A percentile compares a stretch with the other conserved stretches of the same genome.
Conservation (phyloP, 2,797 vertebrate species). For the Cyclura pinguis region DNA sequence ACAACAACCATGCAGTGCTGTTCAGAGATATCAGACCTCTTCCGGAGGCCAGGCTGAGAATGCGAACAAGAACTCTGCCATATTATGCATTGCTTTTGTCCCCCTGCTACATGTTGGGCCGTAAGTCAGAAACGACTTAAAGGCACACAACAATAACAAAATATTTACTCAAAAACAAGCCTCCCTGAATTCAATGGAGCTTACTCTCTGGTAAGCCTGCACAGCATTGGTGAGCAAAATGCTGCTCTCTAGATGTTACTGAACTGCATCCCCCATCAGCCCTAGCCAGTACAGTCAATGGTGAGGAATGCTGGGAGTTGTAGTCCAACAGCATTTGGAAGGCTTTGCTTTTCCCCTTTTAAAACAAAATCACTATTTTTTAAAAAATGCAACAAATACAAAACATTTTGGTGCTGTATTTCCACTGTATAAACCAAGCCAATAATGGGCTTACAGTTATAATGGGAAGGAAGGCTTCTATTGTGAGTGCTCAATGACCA, state of each 20-base stretch:
- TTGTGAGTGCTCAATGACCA: constrained; percentile 16
- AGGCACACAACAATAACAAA: too few species aligned
- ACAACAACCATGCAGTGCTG: background rate
- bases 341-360: background rate
- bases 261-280: too few species aligned
- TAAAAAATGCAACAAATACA: constrained; percentile 42
- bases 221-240: background rate
- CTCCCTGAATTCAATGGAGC: background rate
- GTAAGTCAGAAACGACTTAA: background rate
- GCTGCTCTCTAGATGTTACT: too few species aligned
- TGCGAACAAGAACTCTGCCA: background rate
- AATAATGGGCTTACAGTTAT: constrained; percentile 2
- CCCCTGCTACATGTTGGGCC: background rate
- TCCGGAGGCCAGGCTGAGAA: background rate
- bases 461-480: constrained; percentile 33
- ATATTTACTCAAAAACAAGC: background rate
- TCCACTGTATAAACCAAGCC: constrained; percentile 28
- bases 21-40: background rate
- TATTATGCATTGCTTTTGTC: background rate
- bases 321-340: too few species aligned
- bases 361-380: background rate
- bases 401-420: constrained; percentile 32
- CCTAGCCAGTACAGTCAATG: too few species aligned
- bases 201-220: background rate
- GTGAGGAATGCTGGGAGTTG: too few species aligned